Percentiles rank a stretch among this genome's conserved stretches.
Conservation (phyloP, 35 echinoderm and acorn worm species). For the Stichopus chloronotus region DNA sequence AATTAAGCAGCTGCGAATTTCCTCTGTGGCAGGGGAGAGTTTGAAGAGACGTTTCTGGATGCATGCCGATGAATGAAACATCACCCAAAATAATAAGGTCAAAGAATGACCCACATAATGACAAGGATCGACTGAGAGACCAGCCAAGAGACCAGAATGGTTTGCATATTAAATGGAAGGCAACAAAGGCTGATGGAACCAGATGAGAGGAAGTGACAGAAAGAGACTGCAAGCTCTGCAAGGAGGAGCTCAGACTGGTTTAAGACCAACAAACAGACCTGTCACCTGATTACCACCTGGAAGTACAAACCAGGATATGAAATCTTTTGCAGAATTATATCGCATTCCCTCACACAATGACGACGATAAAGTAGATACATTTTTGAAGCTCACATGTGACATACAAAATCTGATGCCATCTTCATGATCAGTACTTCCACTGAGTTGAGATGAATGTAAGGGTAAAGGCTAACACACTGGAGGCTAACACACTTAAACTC, state of each 20-base stretch:
- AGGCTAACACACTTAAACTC: no score
- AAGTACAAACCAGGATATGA: neutral
- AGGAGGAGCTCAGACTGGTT: neutral
- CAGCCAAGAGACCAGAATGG: neutral
- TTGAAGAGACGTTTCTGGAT: neutral
- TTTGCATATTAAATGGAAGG: neutral
- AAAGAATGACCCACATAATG: neutral
- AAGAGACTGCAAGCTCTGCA: neutral
- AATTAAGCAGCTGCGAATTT: neutral
- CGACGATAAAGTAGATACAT: no score
- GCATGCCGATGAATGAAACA: constrained; percentile 10
- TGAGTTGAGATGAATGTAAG: no score
- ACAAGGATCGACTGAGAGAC: neutral
- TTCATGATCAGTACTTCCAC: no score
- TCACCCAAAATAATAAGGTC: neutral
- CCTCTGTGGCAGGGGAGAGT: neutral
- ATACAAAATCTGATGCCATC: no score
- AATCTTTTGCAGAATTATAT: no score
- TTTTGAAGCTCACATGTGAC: no score
- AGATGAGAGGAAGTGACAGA: neutral
- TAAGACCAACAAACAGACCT: neutral
- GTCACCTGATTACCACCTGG: constrained; percentile 1
- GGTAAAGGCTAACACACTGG: no score
- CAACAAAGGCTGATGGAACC: neutral
- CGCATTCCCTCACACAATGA: no score